These are phyloP conservation scores for Rhipidura dahli DNA, from an alignment of 2,113 vertebrate species.

Conservation along the genomic window DNA sequence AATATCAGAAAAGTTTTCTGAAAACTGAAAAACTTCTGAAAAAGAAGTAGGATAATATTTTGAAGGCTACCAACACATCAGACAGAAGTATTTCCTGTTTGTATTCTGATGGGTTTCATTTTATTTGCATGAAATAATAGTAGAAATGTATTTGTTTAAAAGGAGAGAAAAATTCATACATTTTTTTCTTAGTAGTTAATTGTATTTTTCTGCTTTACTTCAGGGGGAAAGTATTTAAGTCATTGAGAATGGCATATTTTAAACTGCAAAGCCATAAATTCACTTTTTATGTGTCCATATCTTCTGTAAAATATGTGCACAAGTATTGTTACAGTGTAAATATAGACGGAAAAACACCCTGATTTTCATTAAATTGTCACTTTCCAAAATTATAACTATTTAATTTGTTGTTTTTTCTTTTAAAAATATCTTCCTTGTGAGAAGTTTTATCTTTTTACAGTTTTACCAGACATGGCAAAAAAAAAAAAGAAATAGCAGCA, in stretches of 20 bases:
- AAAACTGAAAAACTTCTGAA: slow-evolving; percentile 14
- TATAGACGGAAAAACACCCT: background rate
- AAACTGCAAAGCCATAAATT: background rate
- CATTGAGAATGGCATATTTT: background rate
- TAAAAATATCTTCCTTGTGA: background rate
- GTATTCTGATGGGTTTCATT: background rate
- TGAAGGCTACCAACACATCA: background rate
- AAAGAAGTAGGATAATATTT: background rate
- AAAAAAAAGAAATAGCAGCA: background rate
- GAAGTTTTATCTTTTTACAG: background rate
- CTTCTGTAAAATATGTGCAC: background rate
- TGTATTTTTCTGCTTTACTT: background rate
- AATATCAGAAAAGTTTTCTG: background rate
- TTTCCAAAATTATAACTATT: background rate
- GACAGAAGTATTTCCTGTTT: background rate
- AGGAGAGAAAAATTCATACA: background rate
- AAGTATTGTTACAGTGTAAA: background rate
- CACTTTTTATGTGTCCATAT: background rate
- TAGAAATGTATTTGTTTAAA: background rate
- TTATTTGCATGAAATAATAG: background rate
- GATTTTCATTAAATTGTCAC: background rate
- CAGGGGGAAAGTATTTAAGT: background rate
- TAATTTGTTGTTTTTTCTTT: background rate
- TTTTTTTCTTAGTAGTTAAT: background rate
- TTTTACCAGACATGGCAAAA: background rate